Conservation (phyloP, 2,888 invertebrate species). For the Glaucopsyche alexis region DNA sequence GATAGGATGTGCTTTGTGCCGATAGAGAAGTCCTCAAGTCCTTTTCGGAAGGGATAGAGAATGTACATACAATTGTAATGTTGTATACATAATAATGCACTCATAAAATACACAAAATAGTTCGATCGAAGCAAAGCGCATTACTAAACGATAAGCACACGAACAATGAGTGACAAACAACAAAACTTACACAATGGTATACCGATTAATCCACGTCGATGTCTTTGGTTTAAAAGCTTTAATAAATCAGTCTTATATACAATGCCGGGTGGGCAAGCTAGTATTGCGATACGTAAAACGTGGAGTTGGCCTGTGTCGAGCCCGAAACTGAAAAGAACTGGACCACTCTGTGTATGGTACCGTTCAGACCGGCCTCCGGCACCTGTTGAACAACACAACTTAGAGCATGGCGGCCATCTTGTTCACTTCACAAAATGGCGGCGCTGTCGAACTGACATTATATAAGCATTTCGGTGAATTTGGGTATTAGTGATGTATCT, state of each 20-base stretch:
- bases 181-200: conserved; percentile 77
- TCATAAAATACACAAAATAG: conserved; percentile 28
- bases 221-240: conserved; percentile 73
- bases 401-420: conserved; percentile 67
- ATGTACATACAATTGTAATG: neutral
- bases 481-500: conserved; percentile 25
- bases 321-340: conserved; percentile 82
- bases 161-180: conserved; percentile 77
- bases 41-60: conserved; percentile 1
- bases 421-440: conserved; percentile 42
- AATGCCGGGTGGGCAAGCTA: conserved; percentile 66
- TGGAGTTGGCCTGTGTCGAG: conserved; percentile 81
- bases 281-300: conserved; percentile 83
- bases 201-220: conserved; percentile 67
- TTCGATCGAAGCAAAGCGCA: conserved; percentile 65
- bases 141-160: conserved; percentile 71
- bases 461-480: neutral
- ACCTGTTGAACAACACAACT: conserved; percentile 81
- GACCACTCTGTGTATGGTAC: conserved; percentile 82
- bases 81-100: conserved; percentile 23
- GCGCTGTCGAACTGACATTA: conserved; percentile 30
- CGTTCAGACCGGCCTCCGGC: conserved; percentile 81
- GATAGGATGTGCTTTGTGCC: conserved; percentile 23
- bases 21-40: conserved; percentile 17
- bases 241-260: conserved; percentile 76